phyloP scores from a whole-genome alignment of 2,888 invertebrate species.

The Erpobdella octoculata region DNA sequence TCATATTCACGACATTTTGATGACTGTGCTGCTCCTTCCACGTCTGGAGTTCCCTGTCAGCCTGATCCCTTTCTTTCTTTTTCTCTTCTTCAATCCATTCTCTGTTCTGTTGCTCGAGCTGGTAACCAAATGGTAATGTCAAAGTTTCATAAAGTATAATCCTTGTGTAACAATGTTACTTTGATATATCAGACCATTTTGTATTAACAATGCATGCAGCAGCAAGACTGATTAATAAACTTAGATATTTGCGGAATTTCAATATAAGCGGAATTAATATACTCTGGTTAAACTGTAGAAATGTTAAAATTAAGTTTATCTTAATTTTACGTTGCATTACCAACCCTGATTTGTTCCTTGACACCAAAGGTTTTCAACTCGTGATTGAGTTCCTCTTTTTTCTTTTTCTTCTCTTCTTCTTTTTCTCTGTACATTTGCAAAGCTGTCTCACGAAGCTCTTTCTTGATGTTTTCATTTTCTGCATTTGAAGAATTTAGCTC shows the following conservation, averaged over 20 bases:
- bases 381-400: constrained; percentile 44
- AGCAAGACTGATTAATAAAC: too few species aligned
- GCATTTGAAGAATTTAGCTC: not conserved
- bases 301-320: not conserved
- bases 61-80: constrained; percentile 60
- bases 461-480: constrained; percentile 45
- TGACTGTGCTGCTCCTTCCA: constrained; percentile 51
- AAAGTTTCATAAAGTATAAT: not conserved
- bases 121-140: not conserved
- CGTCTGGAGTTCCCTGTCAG: constrained; percentile 62
- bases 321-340: not conserved
- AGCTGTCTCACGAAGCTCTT: constrained; percentile 55
- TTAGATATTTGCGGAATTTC: not conserved
- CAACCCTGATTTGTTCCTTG: constrained; percentile 58
- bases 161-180: not conserved
- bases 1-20: constrained; percentile 33
- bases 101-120: constrained; percentile 58
- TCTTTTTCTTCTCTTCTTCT: constrained; percentile 57
- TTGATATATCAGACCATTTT: not conserved
- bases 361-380: constrained; percentile 55
- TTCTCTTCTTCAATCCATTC: constrained; percentile 61
- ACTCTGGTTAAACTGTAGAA: not conserved
- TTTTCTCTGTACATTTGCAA: constrained; percentile 51
- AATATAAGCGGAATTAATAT: not conserved
- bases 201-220: not conserved